phyloP scores from a whole-genome alignment of 2,113 vertebrate species.

The Aramus guarauna region DNA sequence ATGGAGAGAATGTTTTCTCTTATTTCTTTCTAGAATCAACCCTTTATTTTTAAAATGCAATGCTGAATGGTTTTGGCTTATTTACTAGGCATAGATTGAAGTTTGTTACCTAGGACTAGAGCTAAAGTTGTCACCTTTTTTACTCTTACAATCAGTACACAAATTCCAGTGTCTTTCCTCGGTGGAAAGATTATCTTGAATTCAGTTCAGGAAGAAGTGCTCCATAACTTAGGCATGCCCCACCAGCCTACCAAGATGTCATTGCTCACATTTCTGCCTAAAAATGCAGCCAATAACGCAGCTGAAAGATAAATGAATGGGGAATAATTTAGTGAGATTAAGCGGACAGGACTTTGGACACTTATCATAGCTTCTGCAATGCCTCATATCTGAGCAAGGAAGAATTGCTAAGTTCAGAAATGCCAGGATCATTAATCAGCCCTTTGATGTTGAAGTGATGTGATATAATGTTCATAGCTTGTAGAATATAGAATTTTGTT shows the following conservation, averaged over 20 bases:
- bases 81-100: not conserved
- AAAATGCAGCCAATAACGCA: slow-evolving; percentile 20
- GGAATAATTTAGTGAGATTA: slow-evolving; percentile 23
- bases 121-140: not conserved
- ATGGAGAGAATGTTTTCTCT: not conserved
- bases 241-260: not conserved
- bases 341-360: not conserved
- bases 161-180: not conserved
- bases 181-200: no score
- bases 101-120: not conserved
- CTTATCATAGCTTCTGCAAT: slow-evolving; percentile 55
- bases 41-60: not conserved
- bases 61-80: not conserved
- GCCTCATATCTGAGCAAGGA: slow-evolving; percentile 1
- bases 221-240: not conserved
- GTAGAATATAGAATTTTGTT: slow-evolving; percentile 44
- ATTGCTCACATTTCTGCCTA: not conserved
- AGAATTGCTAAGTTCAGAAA: slow-evolving; percentile 57
- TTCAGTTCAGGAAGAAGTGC: not conserved
- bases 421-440: slow-evolving; percentile 64
- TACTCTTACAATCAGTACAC: not conserved
- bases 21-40: not conserved
- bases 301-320: slow-evolving; percentile 14
- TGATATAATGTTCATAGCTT: slow-evolving; percentile 35
- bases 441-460: not conserved